phyloP scores from a whole-genome alignment of 1,140 invertebrate genomes.

The Drosophila athabasca region DNA sequence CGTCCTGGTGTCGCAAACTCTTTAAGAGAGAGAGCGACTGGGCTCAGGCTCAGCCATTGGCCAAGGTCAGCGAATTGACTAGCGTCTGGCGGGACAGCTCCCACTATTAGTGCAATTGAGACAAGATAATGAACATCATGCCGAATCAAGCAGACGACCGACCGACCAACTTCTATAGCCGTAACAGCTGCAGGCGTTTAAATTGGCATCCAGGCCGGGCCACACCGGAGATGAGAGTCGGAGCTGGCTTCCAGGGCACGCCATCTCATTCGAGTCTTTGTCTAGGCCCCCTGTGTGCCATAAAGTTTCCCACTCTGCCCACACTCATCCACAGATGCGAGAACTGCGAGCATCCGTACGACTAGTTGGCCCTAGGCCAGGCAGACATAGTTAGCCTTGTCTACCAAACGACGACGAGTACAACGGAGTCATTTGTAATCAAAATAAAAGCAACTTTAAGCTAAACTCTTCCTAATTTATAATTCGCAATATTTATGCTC shows the following conservation, averaged over 20 bases:
- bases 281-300: constrained; percentile 66
- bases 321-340: constrained; percentile 16
- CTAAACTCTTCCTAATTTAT: constrained; percentile 15
- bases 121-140: constrained; percentile 67
- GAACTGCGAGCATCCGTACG: constrained; percentile 6
- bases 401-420: constrained; percentile 9
- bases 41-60: constrained; percentile 6
- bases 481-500: neutral
- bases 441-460: constrained; percentile 47
- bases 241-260: constrained; percentile 55
- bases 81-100: constrained; percentile 38
- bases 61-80: constrained; percentile 63
- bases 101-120: constrained; percentile 70
- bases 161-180: constrained; percentile 56
- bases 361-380: constrained; percentile 57
- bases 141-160: constrained; percentile 32
- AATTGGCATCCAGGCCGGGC: constrained; percentile 44
- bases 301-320: constrained; percentile 44
- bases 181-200: constrained; percentile 75
- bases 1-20: constrained; percentile 15
- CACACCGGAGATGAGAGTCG: constrained; percentile 28
- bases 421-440: constrained; percentile 39
- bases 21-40: constrained; percentile 6
- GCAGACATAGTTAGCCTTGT: constrained; percentile 50
- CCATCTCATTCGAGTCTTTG: constrained; percentile 51